phyloP scores from a whole-genome alignment of 2,797 vertebrate species.

The Gymnothorax reevesii region DNA sequence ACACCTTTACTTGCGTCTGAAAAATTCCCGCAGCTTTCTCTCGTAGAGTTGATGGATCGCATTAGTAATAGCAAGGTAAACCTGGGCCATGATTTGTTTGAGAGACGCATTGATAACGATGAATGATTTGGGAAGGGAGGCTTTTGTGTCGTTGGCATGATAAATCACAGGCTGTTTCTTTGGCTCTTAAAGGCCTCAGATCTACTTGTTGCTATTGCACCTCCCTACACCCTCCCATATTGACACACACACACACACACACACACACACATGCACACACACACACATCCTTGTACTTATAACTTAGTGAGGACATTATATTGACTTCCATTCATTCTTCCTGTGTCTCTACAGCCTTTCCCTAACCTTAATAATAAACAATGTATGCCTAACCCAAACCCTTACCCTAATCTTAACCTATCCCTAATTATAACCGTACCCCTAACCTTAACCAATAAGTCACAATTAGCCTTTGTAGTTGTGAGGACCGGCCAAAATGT shows the following conservation, averaged over 20 bases:
- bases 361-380: too few species aligned
- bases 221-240: conserved; percentile 26
- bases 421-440: too few species aligned
- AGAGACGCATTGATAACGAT: conserved; percentile 36
- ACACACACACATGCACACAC: conserved; percentile 43
- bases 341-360: too few species aligned
- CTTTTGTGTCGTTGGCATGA: conserved; percentile 26
- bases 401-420: too few species aligned
- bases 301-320: too few species aligned
- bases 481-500: too few species aligned
- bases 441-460: too few species aligned
- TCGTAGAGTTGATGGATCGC: conserved; percentile 29
- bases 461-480: too few species aligned
- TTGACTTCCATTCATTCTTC: too few species aligned
- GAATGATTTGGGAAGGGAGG: conserved; percentile 30
- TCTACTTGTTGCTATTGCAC: neutral
- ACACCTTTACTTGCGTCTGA: neutral
- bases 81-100: conserved; percentile 36
- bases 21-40: conserved; percentile 15
- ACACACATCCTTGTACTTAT: conserved; percentile 24
- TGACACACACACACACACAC: too few species aligned
- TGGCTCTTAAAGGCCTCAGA: conserved; percentile 12
- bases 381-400: too few species aligned
- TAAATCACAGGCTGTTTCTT: conserved; percentile 25
- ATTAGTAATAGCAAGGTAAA: conserved; percentile 38